phyloP scores from a whole-genome alignment of 1,140 invertebrate species.

The Zaprionus kolodkinae region DNA sequence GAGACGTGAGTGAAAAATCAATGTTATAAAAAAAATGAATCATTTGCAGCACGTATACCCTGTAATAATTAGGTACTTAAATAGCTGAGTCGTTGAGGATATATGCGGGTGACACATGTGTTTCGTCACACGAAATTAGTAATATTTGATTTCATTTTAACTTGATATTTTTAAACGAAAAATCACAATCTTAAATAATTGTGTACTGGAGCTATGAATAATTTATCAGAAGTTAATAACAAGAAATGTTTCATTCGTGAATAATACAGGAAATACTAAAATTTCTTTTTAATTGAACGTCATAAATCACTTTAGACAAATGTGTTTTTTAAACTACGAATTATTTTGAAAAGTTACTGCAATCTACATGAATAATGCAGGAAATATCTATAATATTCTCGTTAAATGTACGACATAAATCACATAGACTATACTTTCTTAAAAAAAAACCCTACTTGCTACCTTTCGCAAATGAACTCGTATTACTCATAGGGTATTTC shows the following conservation, averaged over 20 bases:
- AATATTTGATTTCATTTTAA: neutral
- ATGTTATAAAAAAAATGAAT: constrained; percentile 64
- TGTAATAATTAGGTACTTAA: constrained; percentile 2
- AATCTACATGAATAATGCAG: too few relatives aligned
- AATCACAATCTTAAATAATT: neutral
- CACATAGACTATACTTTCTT: neutral
- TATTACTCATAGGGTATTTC: neutral
- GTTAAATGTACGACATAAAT: too few relatives aligned
- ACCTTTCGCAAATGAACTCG: neutral
- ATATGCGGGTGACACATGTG: neutral
- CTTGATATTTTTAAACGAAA: neutral
- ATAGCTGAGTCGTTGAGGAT: neutral
- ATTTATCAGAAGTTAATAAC: neutral
- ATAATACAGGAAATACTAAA: neutral
- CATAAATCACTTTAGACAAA: neutral
- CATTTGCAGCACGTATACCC: constrained; percentile 48
- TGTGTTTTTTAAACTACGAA: too few relatives aligned
- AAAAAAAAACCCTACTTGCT: too few relatives aligned
- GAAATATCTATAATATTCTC: too few relatives aligned
- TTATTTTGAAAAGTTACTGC: too few relatives aligned
- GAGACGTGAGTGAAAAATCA: constrained; percentile 67
- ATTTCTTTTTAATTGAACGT: neutral
- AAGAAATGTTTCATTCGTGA: neutral
- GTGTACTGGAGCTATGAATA: neutral
- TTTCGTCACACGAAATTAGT: neutral